These are phyloP conservation scores for Hylaeus volcanicus DNA, from an alignment of 1,140 invertebrate genomes.

Conservation along the genomic window DNA sequence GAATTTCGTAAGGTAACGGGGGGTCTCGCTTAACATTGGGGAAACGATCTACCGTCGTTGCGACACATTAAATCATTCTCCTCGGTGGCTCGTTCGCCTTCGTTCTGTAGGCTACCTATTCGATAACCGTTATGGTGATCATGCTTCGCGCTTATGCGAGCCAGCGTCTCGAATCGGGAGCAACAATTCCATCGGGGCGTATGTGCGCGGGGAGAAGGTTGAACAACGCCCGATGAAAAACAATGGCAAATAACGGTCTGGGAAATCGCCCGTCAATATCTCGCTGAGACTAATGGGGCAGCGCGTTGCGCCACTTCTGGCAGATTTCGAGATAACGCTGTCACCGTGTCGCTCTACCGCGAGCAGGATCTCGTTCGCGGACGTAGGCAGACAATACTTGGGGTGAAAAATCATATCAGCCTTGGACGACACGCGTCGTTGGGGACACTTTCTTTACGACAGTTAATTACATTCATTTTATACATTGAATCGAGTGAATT, in stretches of 20 bases:
- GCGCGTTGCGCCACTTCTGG: conserved; percentile 1
- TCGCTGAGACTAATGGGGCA: conserved; percentile 18
- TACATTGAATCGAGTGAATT: too few relatives aligned
- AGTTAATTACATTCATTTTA: too few relatives aligned
- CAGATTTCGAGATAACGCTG: conserved; percentile 40
- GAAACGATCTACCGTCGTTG: neutral
- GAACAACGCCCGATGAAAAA: conserved; percentile 34
- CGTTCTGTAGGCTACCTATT: neutral
- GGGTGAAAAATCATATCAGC: conserved; percentile 45
- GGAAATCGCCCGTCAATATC: conserved; percentile 28
- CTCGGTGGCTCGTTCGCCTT: neutral
- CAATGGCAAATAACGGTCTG: conserved; percentile 34
- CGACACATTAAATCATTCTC: neutral
- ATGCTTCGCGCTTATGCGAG: neutral
- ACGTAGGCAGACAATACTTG: conserved; percentile 30
- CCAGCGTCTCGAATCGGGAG: neutral
- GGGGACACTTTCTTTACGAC: too few relatives aligned
- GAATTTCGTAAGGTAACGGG: neutral
- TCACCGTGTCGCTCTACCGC: neutral
- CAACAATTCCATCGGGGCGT: neutral
- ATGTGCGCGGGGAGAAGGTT: conserved; percentile 13
- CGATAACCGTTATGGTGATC: neutral
- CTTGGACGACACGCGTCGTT: too few relatives aligned
- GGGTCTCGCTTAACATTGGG: neutral
- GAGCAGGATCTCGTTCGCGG: conserved; percentile 22